Conservation (phyloP, 2,797 vertebrate species). For the Hoplostethus atlanticus region DNA sequence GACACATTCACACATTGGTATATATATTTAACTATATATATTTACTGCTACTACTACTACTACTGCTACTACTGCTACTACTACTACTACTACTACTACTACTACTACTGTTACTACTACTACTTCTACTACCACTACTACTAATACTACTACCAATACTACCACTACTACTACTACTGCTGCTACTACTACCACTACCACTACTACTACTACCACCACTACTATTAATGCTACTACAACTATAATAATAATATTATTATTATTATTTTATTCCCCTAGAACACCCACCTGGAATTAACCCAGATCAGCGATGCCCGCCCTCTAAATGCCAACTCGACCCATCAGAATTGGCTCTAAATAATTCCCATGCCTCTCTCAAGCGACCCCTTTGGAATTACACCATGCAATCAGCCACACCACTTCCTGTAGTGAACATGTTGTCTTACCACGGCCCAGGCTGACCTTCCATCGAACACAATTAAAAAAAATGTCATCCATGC, state of each 20-base stretch:
- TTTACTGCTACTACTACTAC: no score
- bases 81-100: no score
- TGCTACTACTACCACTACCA: no score
- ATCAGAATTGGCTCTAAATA: conserved; percentile 38
- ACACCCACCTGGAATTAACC: not conserved
- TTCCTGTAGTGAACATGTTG: conserved; percentile 38
- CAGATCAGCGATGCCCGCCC: conserved; percentile 9
- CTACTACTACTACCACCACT: not conserved
- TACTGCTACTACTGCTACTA: no score
- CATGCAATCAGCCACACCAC: conserved; percentile 45
- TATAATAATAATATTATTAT: no score
- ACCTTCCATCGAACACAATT: conserved; percentile 64
- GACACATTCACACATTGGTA: not conserved
- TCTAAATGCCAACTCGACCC: conserved; percentile 42
- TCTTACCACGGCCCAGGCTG: conserved; percentile 30
- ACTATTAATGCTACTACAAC: not conserved
- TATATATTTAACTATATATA: no score
- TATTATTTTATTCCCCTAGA: no score
- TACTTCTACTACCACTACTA: not conserved
- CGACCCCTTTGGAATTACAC: conserved; percentile 41
- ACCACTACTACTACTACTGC: no score
- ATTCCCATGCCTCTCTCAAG: conserved; percentile 31
- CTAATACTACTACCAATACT: not conserved
- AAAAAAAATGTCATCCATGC: conserved; percentile 22
- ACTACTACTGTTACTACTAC: no score